phyloP scores from a whole-genome alignment of 2,888 invertebrate genomes.

The Cosmia pyralina region DNA sequence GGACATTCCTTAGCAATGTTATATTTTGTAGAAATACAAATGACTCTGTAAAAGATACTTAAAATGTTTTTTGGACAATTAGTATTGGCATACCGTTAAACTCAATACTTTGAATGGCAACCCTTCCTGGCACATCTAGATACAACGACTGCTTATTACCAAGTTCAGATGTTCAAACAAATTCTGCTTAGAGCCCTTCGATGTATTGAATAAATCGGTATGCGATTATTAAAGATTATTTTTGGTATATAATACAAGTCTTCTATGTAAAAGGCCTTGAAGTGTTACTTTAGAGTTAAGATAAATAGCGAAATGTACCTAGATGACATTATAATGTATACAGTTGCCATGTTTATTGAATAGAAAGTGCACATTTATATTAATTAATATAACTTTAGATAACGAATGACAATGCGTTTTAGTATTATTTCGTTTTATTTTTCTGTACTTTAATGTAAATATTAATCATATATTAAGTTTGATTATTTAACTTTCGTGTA shows the following conservation, averaged over 20 bases:
- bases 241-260: slow-evolving; percentile 64
- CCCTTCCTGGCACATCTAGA: neutral
- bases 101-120: slow-evolving; percentile 30
- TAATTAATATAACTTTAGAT: slow-evolving; percentile 57
- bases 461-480: slow-evolving; percentile 56
- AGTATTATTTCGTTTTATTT: slow-evolving; percentile 85
- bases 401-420: slow-evolving; percentile 87
- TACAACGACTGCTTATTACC: neutral
- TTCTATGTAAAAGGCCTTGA: slow-evolving; percentile 80
- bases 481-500: slow-evolving; percentile 54
- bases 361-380: slow-evolving; percentile 71
- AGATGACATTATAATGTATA: slow-evolving; percentile 69
- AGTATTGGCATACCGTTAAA: slow-evolving; percentile 14
- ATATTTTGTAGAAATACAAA: slow-evolving; percentile 51
- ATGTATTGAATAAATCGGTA: slow-evolving; percentile 28
- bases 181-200: neutral
- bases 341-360: slow-evolving; percentile 83
- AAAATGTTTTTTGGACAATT: slow-evolving; percentile 37
- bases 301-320: slow-evolving; percentile 69
- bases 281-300: slow-evolving; percentile 75
- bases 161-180: slow-evolving; percentile 1
- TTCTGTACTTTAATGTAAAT: slow-evolving; percentile 67
- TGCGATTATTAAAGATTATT: slow-evolving; percentile 44
- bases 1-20: slow-evolving; percentile 75
- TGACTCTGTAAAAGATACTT: slow-evolving; percentile 40